These are phyloP conservation scores for Brachionus manjavacas DNA, from an alignment of 1,140 invertebrate species.

Conservation along the genomic window DNA sequence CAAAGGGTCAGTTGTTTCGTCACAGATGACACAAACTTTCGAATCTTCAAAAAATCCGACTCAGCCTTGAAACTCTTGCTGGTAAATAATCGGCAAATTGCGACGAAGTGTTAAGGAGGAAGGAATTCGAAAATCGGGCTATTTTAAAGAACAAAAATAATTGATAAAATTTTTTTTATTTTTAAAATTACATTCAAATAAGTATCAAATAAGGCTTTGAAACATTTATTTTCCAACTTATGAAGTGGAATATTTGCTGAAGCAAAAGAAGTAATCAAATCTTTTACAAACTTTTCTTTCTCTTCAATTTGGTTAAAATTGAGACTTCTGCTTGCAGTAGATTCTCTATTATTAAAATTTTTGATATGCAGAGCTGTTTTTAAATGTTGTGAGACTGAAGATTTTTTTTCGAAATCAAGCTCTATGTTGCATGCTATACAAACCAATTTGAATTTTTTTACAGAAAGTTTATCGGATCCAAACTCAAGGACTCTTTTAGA, in stretches of 20 bases:
- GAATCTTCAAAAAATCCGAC: neutral
- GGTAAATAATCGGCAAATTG: neutral
- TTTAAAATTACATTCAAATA: neutral
- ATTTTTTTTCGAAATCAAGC: neutral
- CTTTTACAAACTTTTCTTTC: neutral
- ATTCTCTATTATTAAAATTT: neutral
- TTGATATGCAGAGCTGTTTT: neutral
- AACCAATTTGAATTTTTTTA: neutral
- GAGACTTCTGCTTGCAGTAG: neutral
- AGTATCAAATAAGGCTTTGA: neutral
- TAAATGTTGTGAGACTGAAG: neutral
- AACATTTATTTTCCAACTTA: neutral
- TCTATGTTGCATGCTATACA: neutral
- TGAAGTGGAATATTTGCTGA: neutral
- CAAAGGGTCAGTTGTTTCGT: neutral
- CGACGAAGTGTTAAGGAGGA: neutral
- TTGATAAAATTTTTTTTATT: too few relatives aligned
- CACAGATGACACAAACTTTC: neutral
- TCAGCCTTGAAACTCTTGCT: neutral
- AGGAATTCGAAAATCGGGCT: neutral
- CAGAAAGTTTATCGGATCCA: neutral
- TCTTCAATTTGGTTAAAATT: neutral
- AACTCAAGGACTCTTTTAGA: neutral
- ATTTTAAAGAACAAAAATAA: too few relatives aligned
- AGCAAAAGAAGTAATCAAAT: neutral